Base-by-base conservation (phyloP, 2,888 invertebrate genomes). In the Tinea semifulvella region DNA sequence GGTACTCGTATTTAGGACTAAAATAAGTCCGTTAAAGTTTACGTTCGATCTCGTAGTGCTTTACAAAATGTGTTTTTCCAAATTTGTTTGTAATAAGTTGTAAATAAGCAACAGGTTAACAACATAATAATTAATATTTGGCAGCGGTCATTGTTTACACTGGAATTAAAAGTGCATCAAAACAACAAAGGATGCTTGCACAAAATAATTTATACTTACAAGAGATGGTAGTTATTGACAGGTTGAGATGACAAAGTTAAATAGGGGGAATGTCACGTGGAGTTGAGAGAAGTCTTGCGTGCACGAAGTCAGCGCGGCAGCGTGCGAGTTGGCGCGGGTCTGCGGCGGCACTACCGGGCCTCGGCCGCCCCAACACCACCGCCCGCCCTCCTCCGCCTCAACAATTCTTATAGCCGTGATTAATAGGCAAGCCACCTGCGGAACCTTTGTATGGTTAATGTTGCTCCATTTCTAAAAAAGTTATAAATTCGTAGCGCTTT, bases 351-450 rank as follows among this genome's bases (percentile, higher is more conserved):
- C 79, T 79, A 73, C 74, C 73, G 72, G 69, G 66, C 55, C 63
- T 64, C 56, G 58, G 58, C 59, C 54, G 55, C 49, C 45, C 43
- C 44, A 49, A 44, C 44, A 17, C 59, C 53, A 57, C 58, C 58
- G 53, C 54, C 47, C 45, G 45, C 46, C 49, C 47, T 46, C 53
- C 56, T 56, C 57, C 53, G 54, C 55, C 48, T 54, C 55, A 52
- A 50, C 55, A 50, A 68, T 71, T 69, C 67, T 65, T 65, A n/a
- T n/a, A 57, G 67, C 70, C 53, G 69, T 74, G 75, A 79, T 76
- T 77, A 74, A 77, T 77, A 62, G 67, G 57, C 66, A 56, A 69
- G 65, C 77, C 76, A 79, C 79, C 79, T 79, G 79, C 74, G 69
- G 74, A 77, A 70, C 75, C 75, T 76, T 71, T 72, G 65, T 70